phyloP scores from a whole-genome alignment of 2,113 vertebrate genomes.

The Microtus ochrogaster region DNA sequence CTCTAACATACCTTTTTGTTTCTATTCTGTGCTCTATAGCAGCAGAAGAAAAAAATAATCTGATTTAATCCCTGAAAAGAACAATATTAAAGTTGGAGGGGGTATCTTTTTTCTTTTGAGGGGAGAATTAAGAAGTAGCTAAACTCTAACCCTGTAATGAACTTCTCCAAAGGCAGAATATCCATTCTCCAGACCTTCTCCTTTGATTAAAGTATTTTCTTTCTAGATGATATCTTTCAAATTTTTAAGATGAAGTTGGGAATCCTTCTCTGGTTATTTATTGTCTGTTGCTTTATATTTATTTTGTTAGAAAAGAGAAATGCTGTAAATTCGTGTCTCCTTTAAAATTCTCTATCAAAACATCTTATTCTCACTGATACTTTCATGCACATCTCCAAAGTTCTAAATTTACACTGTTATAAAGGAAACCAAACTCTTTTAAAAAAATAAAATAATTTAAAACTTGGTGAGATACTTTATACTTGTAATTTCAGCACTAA shows the following conservation, averaged over 20 bases:
- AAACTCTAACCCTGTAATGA: background rate
- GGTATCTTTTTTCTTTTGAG: too few species aligned
- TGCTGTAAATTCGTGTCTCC: background rate
- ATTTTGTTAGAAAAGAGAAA: background rate
- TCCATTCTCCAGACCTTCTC: background rate
- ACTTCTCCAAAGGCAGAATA: background rate
- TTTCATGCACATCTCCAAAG: background rate
- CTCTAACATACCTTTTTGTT: background rate
- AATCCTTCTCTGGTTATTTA: background rate
- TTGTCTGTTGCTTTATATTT: background rate
- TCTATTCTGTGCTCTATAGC: background rate
- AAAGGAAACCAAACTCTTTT: background rate
- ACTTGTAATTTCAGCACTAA: background rate
- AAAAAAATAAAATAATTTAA: background rate
- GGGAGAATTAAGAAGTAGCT: background rate
- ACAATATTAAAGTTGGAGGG: background rate
- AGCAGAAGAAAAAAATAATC: background rate
- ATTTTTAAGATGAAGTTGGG: background rate
- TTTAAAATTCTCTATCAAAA: constrained; percentile 45
- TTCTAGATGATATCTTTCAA: background rate
- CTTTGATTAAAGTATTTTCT: background rate
- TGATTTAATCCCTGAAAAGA: background rate
- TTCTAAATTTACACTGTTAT: background rate
- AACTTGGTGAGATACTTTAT: background rate
- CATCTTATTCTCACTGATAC: background rate